Base-by-base conservation (phyloP, 2,888 invertebrate species). In the Ariolimax columbianus region DNA sequence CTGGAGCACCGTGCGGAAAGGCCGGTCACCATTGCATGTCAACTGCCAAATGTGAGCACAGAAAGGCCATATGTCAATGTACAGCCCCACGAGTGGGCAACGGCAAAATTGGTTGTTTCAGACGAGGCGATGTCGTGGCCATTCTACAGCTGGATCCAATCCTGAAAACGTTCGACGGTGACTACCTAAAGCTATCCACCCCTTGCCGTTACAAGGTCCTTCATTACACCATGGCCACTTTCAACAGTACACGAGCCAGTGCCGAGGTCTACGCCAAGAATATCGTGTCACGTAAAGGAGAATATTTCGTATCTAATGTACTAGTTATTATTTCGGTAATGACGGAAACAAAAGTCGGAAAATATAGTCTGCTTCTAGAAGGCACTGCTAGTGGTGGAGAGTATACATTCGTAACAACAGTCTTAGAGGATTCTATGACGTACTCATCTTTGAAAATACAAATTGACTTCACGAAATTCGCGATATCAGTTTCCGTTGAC, bases 201-300 rank as follows among this genome's bases (percentile, higher is more conserved):
- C 82, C 82, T 11, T 82, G 82, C n/a, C 82, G 72, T 11, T 82
- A 72, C 36, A 70, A 59, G 14, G 72, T 82, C 0, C 26, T 72
- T 26, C 38, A 82, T 26, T 40, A 55, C 51, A 17, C 73, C 0
- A 26, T 72, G 55, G 38, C 11, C 6, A n/a, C 59, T 9, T 6
- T 14, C 2, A 72, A 55, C 33, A 38, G 40, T 17, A 51, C 38
- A 1, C 33, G 36, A 19, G 72, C 59, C 23, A 73, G 70, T n/a
- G 82, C 47, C 14, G 82, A 82, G 30, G 55, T 82, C 11, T 72
- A 72, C 38, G 82, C 72, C 1, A 70, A 82, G 38, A 82, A 82
- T 59, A 40, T 26, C 1, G 59, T 82, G 38, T 14, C 11, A 4
- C 38, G 26, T 3, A 43, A 68, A 17, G 82, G 73, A 17, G 38